Evolutionary conservation across 2,888 invertebrate genomes (phyloP), one percentile per base, ranked within the genome.

Genomic region (Stictocephala bisonia): DNA sequence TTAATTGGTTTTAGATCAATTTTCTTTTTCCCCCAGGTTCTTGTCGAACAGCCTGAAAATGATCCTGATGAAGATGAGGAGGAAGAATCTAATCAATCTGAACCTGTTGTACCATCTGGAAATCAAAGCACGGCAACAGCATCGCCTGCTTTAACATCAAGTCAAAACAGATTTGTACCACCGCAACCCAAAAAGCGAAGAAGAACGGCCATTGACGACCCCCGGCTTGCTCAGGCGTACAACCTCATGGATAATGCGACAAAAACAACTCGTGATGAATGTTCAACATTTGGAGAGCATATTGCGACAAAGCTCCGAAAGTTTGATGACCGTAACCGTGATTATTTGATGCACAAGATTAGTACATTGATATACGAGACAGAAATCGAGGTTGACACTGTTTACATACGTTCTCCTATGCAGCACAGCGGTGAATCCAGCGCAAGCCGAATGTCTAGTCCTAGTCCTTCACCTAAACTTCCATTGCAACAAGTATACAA

Each of bases 271-370:
- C 44, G 44, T 44, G 44, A 44, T 44, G 44, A 44, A 44, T 44
- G 44, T 44, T 44, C 44, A 44, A 44, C 44, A 44, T 44, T 44
- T 44, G 44, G 44, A 44, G 44, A 44, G 44, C 44, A 44, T 44
- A 44, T 44, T 44, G 44, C 44, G 6, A n/a, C 44, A 44, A 44
- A 44, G 44, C 44, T 44, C 44, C 44, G 44, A 51, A 51, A 51
- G 51, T 51, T 51, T 51, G 51, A 51, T 51, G 51, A 51, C 51
- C 51, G 51, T 51, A 51, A 51, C 13, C 18, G 51, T 51, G 24
- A 51, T 51, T 51, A 51, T 51, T 51, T 51, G 51, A 51, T 51
- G 51, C 51, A 51, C 51, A 51, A 51, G 51, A 51, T 51, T 51
- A 51, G 51, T 51, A 51, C 51, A 44, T 44, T 44, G 44, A 44